These are phyloP conservation scores for Halcyon senegalensis DNA, from an alignment of 2,113 vertebrate species.

Conservation along the genomic window DNA sequence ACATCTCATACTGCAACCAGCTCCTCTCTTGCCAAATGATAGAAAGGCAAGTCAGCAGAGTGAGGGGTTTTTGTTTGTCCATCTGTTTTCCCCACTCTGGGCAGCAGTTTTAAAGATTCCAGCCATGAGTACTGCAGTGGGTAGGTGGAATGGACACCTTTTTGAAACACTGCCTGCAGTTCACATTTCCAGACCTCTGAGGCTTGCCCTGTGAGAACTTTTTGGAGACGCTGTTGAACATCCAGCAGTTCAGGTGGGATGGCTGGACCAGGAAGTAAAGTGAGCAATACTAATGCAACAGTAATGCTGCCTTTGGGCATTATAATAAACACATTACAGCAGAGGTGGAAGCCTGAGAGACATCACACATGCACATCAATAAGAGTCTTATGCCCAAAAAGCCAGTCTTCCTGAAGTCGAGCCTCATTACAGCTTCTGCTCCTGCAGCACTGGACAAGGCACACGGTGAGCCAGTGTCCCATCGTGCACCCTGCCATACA, in stretches of 20 bases:
- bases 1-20: not conserved
- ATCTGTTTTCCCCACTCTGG: not conserved
- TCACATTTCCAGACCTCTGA: not conserved
- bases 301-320: not conserved
- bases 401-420: not conserved
- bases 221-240: not conserved
- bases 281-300: not conserved
- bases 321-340: not conserved
- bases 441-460: not conserved
- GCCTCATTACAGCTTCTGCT: not conserved
- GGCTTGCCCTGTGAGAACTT: not conserved
- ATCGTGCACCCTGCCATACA: fast-evolving
- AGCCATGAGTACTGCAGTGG: not conserved
- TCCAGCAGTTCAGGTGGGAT: not conserved
- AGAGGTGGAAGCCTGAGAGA: not conserved
- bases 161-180: not conserved
- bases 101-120: not conserved
- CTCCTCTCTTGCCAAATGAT: not conserved
- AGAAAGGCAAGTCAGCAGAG: not conserved
- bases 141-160: not conserved
- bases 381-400: not conserved
- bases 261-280: not conserved
- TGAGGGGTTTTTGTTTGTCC: not conserved
- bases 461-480: fast-evolving
- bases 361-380: not conserved